A percentile compares a stretch with the other conserved stretches of the same genome.
Conservation (phyloP, 2,113 vertebrate genomes). For the Silurus glanis region DNA sequence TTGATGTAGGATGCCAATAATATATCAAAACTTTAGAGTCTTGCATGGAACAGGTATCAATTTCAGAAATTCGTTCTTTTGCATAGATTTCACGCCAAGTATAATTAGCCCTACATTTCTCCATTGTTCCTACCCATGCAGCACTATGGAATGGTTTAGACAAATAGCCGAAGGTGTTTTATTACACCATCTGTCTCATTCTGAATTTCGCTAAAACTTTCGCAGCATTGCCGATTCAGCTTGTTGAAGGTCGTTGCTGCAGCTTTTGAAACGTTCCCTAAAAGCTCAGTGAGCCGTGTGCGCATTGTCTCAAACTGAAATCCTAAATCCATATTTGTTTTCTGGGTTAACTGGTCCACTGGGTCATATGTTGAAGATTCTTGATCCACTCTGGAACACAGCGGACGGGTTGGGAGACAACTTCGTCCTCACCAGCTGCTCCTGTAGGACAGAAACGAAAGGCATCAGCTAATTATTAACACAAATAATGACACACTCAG, state of each 20-base stretch:
- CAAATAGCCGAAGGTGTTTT: neutral
- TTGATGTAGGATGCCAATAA: neutral
- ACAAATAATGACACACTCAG: neutral
- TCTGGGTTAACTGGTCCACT: conserved; percentile 5
- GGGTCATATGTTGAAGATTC: conserved; percentile 85
- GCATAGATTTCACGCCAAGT: conserved; percentile 72
- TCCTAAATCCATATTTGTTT: neutral
- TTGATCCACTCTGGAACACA: conserved; percentile 85
- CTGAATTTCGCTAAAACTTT: neutral
- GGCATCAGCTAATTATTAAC: neutral
- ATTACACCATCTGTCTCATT: neutral
- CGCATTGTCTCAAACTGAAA: neutral
- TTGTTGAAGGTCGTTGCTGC: neutral
- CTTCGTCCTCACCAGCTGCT: conserved; percentile 83
- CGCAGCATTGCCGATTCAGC: neutral
- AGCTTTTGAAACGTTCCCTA: neutral
- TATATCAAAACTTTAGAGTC: conserved; percentile 14
- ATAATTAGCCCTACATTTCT: conserved; percentile 51
- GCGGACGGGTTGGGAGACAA: conserved; percentile 88
- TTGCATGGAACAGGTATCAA: conserved; percentile 45
- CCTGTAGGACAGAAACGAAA: conserved; percentile 66
- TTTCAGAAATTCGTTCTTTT: conserved; percentile 60
- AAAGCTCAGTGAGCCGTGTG: conserved; percentile 5
- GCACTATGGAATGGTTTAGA: conserved; percentile 42
- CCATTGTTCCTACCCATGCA: neutral